Evolutionary conservation across 2,888 invertebrate species (phyloP), one percentile per base, ranked within the genome.

Genomic region (Palloptera scutellata): DNA sequence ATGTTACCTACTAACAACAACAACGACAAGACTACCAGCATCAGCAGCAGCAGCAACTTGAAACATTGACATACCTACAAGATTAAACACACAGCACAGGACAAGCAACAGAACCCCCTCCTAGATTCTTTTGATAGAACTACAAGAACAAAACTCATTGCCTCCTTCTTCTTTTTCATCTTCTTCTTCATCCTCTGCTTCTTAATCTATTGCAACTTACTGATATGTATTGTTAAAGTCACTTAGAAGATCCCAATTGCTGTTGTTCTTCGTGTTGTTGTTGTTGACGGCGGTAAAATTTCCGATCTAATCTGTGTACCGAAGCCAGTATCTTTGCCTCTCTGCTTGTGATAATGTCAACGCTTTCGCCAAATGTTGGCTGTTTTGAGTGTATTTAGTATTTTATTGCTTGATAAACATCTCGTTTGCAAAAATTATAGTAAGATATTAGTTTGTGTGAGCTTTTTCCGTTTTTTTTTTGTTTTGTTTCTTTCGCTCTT

Each of bases 11-110:
- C 48, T 11, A 48, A 48, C 48, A 30, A 48, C 48, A 48, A 1
- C 48, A 48, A 48, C 48, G 11, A 11, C 15, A 48, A 48, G n/a
- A 59, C 19, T 19, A 43, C 30, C 30, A 55, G 17, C 40, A 64
- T 19, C 52, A 58, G 3, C 40, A 63, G 12, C n/a, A 42, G 15
- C 30, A 30, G 30, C 30, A 30, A 30, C 6, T 30, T 42, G 30
- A 30, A 64, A 41, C 57, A n/a, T 51, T 57, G 41, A 64, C 62
- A 58, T 45, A 40, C n/a, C 17, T 51, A 51, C 51, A 57, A 40
- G n/a, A n/a, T n/a, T 57, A 42, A n/a, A n/a, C 45, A 57, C 57
- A 48, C 48, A n/a, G n/a, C 42, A 20, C 52, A 55, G 51, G 1
- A 43, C 13, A 42, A 54, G 15, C 42, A 58, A 52, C 42, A 57